Conservation (phyloP, 2,888 invertebrate genomes). For the Spatulosminthurus flaviceps region DNA sequence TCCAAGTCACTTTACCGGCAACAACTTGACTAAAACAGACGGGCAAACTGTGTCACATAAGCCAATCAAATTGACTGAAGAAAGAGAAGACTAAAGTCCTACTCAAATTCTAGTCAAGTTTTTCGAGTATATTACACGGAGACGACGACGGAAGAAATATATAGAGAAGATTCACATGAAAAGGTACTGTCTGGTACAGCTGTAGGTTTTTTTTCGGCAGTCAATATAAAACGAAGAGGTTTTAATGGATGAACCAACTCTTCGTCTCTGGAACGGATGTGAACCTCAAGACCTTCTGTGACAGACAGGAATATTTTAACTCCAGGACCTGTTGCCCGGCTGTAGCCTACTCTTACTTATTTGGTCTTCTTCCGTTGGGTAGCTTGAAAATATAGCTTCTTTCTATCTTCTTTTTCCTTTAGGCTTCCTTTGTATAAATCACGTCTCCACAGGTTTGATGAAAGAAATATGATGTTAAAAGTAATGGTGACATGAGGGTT, state of each 20-base stretch:
- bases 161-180: not conserved
- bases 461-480: not conserved
- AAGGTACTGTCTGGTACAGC: not conserved
- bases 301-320: conserved; percentile 14
- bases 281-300: not conserved
- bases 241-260: conserved; percentile 3
- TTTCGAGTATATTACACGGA: too few relatives aligned
- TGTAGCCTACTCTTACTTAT: not conserved
- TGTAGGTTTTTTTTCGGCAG: not conserved
- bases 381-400: too few relatives aligned
- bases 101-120: not conserved
- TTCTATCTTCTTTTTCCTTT: not conserved
- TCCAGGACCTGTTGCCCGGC: not conserved
- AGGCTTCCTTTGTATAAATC: not conserved
- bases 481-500: not conserved
- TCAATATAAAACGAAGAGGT: not conserved
- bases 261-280: conserved; percentile 3
- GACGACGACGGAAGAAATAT: not conserved
- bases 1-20: not conserved
- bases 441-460: not conserved
- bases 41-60: conserved; percentile 18
- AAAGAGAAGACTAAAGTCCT: not conserved
- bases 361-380: too few relatives aligned
- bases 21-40: not conserved
- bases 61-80: conserved; percentile 4